Evolutionary conservation across 2,888 invertebrate species (phyloP), one percentile per base, ranked within the genome.

Genomic region (Pseudococcus longispinus): DNA sequence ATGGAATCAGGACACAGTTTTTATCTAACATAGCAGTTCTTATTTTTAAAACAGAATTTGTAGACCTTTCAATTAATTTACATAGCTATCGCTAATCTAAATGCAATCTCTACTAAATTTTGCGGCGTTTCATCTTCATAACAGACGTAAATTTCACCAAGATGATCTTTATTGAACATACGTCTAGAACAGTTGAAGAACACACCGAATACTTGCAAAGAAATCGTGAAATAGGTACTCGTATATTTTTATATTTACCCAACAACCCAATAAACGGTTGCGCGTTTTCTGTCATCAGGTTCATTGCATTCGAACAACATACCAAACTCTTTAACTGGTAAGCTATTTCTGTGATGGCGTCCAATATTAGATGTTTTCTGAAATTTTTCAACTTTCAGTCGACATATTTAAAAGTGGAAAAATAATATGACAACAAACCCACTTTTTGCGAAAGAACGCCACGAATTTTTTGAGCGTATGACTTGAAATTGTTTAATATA

Each of bases 71-170:
- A 8, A 46, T 46, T 15, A 46, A 46, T 15, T 46, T 46, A 46
- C 44, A 15, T 13, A 46, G 44, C 44, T 15, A 93, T 86, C 92
- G 94, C 92, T 4, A 96, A 92, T 89, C 95, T 93, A 91, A 96
- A 97, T 8, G 97, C 96, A 89, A 97, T 93, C 92, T 98, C 97
- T 0, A 97, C 93, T 89, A 97, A 92, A 91, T 96, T 97, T 91
- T 97, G 97, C 0, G 97, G 96, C 18, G 95, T 93, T 37, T 94
- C 94, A 88, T 97, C 96, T 89, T 95, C 94, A 91, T 96, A 96
- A 91, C 97, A 97, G 70, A 97, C 93, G 90, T 96, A 98, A 15
- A 97, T 91, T 90, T 97, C 97, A 89, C 94, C 93, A 0, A 94
- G 93, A 89, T 94, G 93, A 0, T 96, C 96, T 87, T 94, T 93